Evolutionary conservation across 2,888 invertebrate species (phyloP), one percentile per base, ranked within the genome.

Genomic region (Apotomis capreana): DNA sequence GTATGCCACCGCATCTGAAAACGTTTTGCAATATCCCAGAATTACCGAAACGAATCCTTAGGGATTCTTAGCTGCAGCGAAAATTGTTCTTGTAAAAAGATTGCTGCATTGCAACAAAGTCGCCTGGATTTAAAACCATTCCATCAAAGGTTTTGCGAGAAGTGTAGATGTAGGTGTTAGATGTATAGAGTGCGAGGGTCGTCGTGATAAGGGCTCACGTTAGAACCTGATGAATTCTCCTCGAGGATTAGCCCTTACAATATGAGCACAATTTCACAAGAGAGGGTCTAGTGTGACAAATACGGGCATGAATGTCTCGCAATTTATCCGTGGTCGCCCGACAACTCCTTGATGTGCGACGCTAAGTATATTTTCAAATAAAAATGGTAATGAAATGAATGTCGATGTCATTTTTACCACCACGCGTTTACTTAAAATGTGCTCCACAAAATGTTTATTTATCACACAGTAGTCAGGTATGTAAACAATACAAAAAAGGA

Each of bases 171-270:
- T 87, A 82, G 81, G 79, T 81, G 81, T 86, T 82, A 78, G 81
- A 84, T 85, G 84, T 81, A 78, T 77, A 79, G 83, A 77, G 84
- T 80, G 26, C 26, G 79, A 85, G 87, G 87, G 85, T 80, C 83
- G 79, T 73, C 72, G 78, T 86, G 89, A 89, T 90, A 90, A 88
- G 85, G 85, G 83, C 37, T 80, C 78, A 60, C 84, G 84, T 84
- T 87, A 84, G 85, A 84, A 89, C 83, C 87, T 89, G 90, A 91
- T 89, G 90, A 91, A 91, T 91, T 87, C 85, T 80, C 83, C 81
- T 78, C 78, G 85, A 85, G 91, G 91, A 91, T 92, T 91, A 92
- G 90, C 88, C 91, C 87, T 87, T 91, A 91, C 91, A 89, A 90
- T 91, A 91, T 90, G 90, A 92, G 91, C 86, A 89, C 89, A 88